Evolutionary conservation across 1,140 invertebrate species (phyloP).

Genomic region (Drosophila willistoni): DNA sequence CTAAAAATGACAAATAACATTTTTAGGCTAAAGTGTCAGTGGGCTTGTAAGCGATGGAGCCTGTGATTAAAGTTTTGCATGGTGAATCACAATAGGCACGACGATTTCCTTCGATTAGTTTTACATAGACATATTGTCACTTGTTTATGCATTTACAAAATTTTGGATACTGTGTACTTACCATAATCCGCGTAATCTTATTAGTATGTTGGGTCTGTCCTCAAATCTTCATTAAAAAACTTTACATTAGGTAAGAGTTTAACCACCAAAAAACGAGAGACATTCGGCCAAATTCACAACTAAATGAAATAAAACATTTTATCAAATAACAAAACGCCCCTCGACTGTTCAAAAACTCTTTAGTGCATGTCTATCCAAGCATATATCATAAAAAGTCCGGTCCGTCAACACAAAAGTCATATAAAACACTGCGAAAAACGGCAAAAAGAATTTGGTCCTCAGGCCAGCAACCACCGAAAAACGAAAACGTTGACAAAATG

Average conservation of each 20-base stretch:
- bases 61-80: too few relatives aligned
- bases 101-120: too few relatives aligned
- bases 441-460: background rate
- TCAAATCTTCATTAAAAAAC: too few relatives aligned
- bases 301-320: slow-evolving; percentile 17
- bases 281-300: background rate
- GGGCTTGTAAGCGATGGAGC: too few relatives aligned
- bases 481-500: slow-evolving; percentile 53
- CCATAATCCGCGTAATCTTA: too few relatives aligned
- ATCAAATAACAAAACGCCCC: slow-evolving; percentile 49
- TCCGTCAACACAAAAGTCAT: slow-evolving; percentile 41
- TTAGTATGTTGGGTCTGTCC: too few relatives aligned
- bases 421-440: slow-evolving; percentile 29
- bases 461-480: slow-evolving; percentile 29
- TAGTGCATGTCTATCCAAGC: slow-evolving; percentile 21
- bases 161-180: too few relatives aligned
- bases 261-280: background rate
- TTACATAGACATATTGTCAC: too few relatives aligned
- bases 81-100: too few relatives aligned
- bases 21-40: too few relatives aligned
- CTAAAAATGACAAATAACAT: too few relatives aligned
- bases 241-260: background rate
- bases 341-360: slow-evolving; percentile 25
- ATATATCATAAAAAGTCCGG: slow-evolving; percentile 31
- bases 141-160: too few relatives aligned